A percentile compares a stretch with the other conserved stretches of the same genome.
Evolutionary conservation across 2,113 vertebrate genomes (phyloP).

Genomic region (Mustela lutreola): DNA sequence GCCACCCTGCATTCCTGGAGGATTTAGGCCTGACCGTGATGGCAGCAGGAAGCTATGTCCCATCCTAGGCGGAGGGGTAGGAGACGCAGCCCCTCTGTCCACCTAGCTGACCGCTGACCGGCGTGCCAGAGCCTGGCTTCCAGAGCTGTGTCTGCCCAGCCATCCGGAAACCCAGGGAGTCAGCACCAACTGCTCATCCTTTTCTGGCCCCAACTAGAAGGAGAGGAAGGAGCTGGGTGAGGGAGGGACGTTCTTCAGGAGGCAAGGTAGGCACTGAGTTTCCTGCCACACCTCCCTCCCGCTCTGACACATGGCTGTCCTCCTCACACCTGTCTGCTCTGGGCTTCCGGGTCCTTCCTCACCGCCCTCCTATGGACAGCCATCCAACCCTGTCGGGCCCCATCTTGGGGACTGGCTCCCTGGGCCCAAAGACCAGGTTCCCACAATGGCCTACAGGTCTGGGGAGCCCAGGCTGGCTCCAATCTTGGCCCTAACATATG

Average conservation of each 20-base stretch:
- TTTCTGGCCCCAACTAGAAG: not conserved
- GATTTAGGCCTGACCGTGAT: not conserved
- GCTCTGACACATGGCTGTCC: not conserved
- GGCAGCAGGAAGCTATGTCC: not conserved
- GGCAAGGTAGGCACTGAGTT: not conserved
- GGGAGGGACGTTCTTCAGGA: not conserved
- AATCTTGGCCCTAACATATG: not conserved
- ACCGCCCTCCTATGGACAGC: not conserved
- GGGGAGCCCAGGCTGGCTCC: not conserved
- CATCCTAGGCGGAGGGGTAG: fast-evolving
- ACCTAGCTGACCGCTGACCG: not conserved
- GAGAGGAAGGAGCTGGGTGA: not conserved
- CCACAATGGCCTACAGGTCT: not conserved
- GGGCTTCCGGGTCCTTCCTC: not conserved
- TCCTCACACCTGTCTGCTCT: not conserved
- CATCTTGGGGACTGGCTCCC: not conserved
- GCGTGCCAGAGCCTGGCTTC: not conserved
- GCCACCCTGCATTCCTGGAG: not conserved
- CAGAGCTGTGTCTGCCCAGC: not conserved
- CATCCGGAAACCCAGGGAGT: too few relatives aligned
- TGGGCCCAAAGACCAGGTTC: not conserved
- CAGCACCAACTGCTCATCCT: not conserved
- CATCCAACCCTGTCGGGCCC: not conserved
- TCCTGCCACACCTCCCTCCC: fast-evolving
- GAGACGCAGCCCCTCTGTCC: not conserved